Evolutionary conservation across 2,113 vertebrate genomes (phyloP).

Genomic region (Anser brachyrhynchus): DNA sequence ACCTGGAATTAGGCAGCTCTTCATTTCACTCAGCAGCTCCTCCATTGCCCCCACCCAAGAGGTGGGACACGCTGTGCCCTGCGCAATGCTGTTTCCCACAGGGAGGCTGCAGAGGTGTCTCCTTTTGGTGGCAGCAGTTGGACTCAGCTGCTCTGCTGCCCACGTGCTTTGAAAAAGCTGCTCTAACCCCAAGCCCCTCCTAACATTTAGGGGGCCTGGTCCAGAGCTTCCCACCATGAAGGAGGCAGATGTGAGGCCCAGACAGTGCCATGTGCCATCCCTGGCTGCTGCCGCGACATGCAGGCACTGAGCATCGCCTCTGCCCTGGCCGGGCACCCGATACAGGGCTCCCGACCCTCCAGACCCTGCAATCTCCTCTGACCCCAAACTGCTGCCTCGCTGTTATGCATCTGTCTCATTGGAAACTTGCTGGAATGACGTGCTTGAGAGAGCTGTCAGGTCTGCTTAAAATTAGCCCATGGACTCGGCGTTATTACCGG

Average conservation of each 20-base stretch:
- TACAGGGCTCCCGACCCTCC: not conserved
- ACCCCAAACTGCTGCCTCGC: not conserved
- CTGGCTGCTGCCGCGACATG: not conserved
- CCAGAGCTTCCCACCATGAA: not conserved
- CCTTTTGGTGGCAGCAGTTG: not conserved
- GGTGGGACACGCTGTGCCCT: not conserved
- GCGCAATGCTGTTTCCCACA: not conserved
- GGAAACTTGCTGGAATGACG: slow-evolving; percentile 19
- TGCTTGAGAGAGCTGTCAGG: slow-evolving; percentile 40
- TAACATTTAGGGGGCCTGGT: not conserved
- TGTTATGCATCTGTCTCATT: not conserved
- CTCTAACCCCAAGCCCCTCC: not conserved
- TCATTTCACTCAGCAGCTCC: not conserved
- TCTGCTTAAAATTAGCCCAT: slow-evolving; percentile 30
- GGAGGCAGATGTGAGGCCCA: no score
- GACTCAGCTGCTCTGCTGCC: no score
- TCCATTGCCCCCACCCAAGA: not conserved
- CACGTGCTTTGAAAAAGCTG: not conserved
- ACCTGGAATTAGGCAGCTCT: not conserved
- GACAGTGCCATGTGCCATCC: no score
- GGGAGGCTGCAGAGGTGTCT: not conserved
- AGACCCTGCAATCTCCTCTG: not conserved
- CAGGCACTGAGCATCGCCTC: not conserved
- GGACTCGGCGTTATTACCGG: not conserved
- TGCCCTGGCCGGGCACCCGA: not conserved